Evolutionary conservation across 2,113 vertebrate species (phyloP).

Genomic region (Lycaon pictus): DNA sequence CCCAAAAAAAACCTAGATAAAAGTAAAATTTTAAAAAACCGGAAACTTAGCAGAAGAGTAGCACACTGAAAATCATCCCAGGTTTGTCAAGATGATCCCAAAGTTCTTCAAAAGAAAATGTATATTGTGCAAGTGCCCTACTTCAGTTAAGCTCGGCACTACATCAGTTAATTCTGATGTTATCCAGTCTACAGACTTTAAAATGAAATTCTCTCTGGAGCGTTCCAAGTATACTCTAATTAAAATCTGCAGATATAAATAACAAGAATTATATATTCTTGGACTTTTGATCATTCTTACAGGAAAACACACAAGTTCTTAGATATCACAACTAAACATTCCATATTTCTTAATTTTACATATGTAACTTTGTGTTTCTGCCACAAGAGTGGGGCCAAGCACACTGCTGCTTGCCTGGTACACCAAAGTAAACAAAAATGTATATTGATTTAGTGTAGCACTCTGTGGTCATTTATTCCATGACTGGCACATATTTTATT

Average conservation of each 20-base stretch:
- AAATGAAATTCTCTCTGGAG: background rate
- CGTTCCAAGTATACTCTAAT: background rate
- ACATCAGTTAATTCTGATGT: background rate
- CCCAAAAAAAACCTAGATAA: background rate
- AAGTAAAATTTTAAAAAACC: background rate
- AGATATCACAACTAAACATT: background rate
- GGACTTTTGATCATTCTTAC: slow-evolving; percentile 13
- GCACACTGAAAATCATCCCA: background rate
- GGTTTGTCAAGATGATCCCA: background rate
- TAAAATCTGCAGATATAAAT: background rate
- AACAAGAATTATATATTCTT: background rate
- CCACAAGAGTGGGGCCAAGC: background rate
- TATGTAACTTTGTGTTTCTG: background rate
- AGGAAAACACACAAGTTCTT: background rate
- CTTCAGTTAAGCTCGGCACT: too few species aligned
- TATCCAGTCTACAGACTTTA: background rate
- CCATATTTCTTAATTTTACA: background rate
- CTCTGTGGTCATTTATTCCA: background rate
- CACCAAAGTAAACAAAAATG: background rate
- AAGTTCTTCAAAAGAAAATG: slow-evolving; percentile 24
- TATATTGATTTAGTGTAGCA: background rate
- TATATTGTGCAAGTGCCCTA: background rate
- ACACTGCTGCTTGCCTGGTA: background rate
- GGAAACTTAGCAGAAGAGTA: background rate
- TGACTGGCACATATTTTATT: background rate